Evolutionary conservation across 2,113 vertebrate species (phyloP).

Genomic region (Petromus typicus): DNA sequence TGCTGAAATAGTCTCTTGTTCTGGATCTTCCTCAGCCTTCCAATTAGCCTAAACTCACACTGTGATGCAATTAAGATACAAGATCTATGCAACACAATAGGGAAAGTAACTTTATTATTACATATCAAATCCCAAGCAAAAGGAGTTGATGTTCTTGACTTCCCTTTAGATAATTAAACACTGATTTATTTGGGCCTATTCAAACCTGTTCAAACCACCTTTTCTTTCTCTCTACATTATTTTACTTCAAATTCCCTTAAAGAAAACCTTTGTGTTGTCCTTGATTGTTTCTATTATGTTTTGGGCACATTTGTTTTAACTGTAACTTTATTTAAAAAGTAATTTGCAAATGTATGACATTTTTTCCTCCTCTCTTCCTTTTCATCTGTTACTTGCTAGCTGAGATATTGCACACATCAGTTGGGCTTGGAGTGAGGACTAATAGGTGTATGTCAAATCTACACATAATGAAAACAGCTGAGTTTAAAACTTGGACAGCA

Average conservation of each 20-base stretch:
- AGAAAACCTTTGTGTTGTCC: neutral
- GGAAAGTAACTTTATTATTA: neutral
- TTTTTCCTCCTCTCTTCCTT: neutral
- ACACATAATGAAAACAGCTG: neutral
- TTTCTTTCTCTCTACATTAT: neutral
- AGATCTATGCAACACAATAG: neutral
- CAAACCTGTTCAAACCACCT: neutral
- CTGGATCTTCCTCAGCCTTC: neutral
- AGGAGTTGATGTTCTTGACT: neutral
- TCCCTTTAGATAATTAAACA: neutral
- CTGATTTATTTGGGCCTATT: neutral
- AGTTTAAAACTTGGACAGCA: neutral
- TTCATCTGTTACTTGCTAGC: neutral
- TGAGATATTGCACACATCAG: neutral
- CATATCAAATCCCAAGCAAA: neutral
- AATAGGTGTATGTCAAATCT: neutral
- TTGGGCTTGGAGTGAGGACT: too few relatives aligned
- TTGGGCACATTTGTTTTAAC: neutral
- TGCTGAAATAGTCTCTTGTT: neutral
- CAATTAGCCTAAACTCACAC: neutral
- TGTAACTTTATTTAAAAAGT: neutral
- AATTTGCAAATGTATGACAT: neutral
- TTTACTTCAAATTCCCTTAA: neutral
- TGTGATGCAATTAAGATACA: neutral
- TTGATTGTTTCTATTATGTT: neutral